Base-by-base conservation (phyloP, 2,113 vertebrate species). In the Corythaixoides concolor region DNA sequence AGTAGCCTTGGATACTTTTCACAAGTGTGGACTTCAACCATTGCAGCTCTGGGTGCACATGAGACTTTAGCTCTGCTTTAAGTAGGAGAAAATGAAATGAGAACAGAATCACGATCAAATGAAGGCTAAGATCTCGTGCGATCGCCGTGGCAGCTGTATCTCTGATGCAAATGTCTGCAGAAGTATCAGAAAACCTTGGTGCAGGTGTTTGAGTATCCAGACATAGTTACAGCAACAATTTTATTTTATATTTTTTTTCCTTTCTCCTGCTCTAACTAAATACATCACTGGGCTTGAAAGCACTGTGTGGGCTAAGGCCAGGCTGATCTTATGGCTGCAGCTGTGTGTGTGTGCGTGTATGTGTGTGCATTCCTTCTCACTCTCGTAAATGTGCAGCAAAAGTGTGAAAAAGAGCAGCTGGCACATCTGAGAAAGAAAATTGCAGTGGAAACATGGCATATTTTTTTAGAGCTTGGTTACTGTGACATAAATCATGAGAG, bases 171-270 rank as follows among this genome's bases (percentile, higher is more conserved):
- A 97, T 88, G 24, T 78, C 88, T 96, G 85, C 87, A 96, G 89
- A 96, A 92, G 67, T 94, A 95, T 67, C 95, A 96, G 98, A 95
- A 98, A 98, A 95, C 96, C 93, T 92, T 92, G 19, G 5, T 96
- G 97, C 97, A 98, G 98, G 97, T 98, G 97, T 97, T 94, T 85
- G 96, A 95, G 94, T 97, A 98, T 97, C 96, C 97, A 98, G 97
- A 95, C 94, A 81, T 73, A 83, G 62, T 94, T 95, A 85, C 80
- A 83, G 86, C 52, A 90, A 88, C 64, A 27, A 64, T 93, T 92
- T 73, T 64, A 73, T n/a, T n/a, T n/a, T n/a, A n/a, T n/a, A n/a
- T 86, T 58, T 49, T 32, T 83, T 47, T 23, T 3, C 6, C 74
- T 88, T 85, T 95, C 67, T 85, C 69, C 75, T 68, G 7, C 47